Base-by-base conservation (phyloP, 2,797 vertebrate genomes). In the Atherinosoma microstoma region DNA sequence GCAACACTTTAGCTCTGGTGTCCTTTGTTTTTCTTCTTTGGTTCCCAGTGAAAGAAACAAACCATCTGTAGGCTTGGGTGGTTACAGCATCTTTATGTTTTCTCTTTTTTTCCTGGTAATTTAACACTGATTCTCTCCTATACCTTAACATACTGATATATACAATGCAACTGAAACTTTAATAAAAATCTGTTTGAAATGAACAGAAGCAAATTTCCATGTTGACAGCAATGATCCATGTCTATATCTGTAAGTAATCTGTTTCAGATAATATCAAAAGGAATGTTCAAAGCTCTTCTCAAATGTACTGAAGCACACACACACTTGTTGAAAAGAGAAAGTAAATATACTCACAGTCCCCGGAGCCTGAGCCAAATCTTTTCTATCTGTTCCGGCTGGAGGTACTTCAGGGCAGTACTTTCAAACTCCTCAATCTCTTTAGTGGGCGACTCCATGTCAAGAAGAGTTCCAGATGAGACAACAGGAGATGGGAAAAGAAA, bases 391-490 rank as follows among this genome's bases (percentile, higher is more conserved):
- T 99, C 98, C 0, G 98, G 97, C 82, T 98, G 98, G 24, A 99
- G 95, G 84, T 99, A 97, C 94, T 98, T 98, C 88, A 99, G 94
- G 70, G 98, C 96, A 82, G 96, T 98, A 94, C 95, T 98, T 94
- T 99, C 98, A 91, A 99, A 99, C 96, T 99, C 97, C 95, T 99
- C 98, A 1, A 99, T 99, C 90, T 99, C 98, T 94, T 97, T 99
- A 74, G 98, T 99, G 0, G 97, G 97, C 59, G 98, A 99, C 94
- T 99, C 98, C 98, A 99, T 99, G 84, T 91, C 93, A 89, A 75
- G 82, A 60, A 24, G 75, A 76, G 66, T 67, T 82, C 70, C 63
- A 9, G 73, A 82, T 66, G 76, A 73, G 78, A 71, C 83, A 67
- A 70, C 69, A 60, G 51, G 22, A 81, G 67, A 80, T 70, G 34